Percentiles rank a stretch among this genome's conserved stretches.
Conservation (phyloP, 2,888 invertebrate genomes). For the Slavum lentiscoides region DNA sequence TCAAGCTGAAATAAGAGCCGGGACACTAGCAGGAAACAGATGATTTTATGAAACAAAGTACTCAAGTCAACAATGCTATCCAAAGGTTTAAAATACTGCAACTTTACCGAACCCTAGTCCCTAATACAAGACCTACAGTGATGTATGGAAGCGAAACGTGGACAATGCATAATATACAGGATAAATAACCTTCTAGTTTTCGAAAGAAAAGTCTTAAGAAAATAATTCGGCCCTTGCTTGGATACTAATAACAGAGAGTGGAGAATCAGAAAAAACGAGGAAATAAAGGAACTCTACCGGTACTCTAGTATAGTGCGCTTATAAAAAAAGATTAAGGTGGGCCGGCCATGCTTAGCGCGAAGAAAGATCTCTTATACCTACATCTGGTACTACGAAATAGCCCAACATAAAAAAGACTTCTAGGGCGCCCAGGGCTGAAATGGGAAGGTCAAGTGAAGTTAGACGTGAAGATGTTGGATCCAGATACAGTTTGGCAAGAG, state of each 20-base stretch:
- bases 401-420: too few relatives aligned
- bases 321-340: too few relatives aligned
- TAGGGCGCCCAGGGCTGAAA: too few relatives aligned
- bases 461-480: too few relatives aligned
- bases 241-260: not conserved
- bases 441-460: too few relatives aligned
- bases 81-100: not conserved
- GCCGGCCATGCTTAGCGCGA: too few relatives aligned
- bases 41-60: not conserved
- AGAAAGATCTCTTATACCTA: too few relatives aligned
- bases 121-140: not conserved
- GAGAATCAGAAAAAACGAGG: not conserved
- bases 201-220: not conserved
- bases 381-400: too few relatives aligned
- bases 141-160: not conserved
- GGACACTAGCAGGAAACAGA: not conserved
- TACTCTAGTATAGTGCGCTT: too few relatives aligned
- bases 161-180: not conserved
- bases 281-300: not conserved
- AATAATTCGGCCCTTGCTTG: not conserved
- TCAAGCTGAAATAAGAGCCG: not conserved
- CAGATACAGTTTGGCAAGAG: too few relatives aligned
- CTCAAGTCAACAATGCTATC: not conserved
- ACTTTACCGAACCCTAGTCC: not conserved
- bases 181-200: not conserved